Conservation (phyloP, 2,113 vertebrate genomes). For the Physeter macrocephalus region DNA sequence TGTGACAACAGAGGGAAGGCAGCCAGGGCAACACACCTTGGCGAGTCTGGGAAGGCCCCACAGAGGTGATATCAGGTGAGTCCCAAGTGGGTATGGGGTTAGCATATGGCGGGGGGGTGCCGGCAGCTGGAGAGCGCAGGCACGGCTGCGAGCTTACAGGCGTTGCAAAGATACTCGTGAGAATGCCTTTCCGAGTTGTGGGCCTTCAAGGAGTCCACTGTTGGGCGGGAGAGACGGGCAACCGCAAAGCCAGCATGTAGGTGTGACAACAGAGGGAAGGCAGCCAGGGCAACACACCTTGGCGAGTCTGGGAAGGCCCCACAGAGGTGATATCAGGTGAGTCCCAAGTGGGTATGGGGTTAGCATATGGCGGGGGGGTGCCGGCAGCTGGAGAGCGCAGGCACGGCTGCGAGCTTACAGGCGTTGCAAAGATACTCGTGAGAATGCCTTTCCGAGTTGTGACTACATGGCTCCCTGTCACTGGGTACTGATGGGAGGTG, state of each 20-base stretch:
- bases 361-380: not conserved
- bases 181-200: too few species aligned
- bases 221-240: not conserved
- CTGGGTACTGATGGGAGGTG: not conserved
- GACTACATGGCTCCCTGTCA: too few species aligned
- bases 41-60: not conserved
- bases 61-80: not conserved
- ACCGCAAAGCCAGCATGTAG: fast-evolving
- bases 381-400: not conserved
- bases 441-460: not conserved
- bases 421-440: not conserved
- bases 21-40: fast-evolving
- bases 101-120: not conserved
- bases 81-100: not conserved
- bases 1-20: fast-evolving
- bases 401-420: not conserved
- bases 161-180: too few species aligned
- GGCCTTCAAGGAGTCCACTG: not conserved
- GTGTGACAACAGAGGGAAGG: fast-evolving
- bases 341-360: not conserved
- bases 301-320: not conserved
- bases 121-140: too few species aligned
- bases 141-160: too few species aligned
- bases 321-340: not conserved
- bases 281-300: fast-evolving